phyloP scores from a whole-genome alignment of 2,113 vertebrate species.

The Myrmophylax atrothorax region DNA sequence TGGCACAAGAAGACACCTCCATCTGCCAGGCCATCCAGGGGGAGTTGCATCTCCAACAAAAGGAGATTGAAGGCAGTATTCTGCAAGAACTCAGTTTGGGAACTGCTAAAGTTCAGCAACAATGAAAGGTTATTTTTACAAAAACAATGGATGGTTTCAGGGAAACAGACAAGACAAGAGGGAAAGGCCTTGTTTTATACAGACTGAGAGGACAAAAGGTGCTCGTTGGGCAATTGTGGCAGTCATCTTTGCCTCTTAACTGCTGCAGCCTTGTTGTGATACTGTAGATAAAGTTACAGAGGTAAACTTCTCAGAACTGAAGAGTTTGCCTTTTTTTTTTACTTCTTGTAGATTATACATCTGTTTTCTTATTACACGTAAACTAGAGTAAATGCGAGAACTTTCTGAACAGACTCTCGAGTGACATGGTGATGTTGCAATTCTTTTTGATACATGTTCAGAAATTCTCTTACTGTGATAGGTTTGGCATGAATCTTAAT shows the following conservation, averaged over 20 bases:
- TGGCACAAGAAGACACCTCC: background rate
- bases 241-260: background rate
- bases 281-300: background rate
- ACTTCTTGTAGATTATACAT: background rate
- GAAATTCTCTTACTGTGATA: background rate
- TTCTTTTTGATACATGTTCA: background rate
- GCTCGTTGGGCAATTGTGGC: background rate
- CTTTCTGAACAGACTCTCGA: background rate
- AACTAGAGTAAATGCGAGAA: background rate
- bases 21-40: background rate
- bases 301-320: background rate
- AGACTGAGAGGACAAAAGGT: background rate
- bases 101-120: background rate
- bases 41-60: constrained; percentile 17
- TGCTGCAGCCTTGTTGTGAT: background rate
- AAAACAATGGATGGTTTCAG: background rate
- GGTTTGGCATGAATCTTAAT: background rate
- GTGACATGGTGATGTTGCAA: background rate
- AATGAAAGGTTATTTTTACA: constrained; percentile 26
- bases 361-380: background rate
- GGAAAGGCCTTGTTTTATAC: background rate
- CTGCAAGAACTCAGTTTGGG: background rate
- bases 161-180: background rate
- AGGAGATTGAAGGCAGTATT: background rate
- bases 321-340: background rate